Conservation (phyloP, 2,888 invertebrate genomes). For the Oxycera nigricornis region DNA sequence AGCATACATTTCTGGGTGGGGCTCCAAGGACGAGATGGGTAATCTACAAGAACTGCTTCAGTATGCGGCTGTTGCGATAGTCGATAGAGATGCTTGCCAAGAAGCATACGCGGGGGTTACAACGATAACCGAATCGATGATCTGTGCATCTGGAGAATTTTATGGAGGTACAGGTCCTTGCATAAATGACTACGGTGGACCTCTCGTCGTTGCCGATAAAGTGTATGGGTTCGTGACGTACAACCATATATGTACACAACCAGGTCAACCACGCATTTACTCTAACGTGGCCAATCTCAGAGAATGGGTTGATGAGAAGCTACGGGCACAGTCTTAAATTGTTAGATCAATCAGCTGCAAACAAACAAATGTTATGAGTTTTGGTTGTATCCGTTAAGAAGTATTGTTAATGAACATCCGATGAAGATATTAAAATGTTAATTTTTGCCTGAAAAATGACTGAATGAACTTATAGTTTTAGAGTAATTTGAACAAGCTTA, state of each 20-base stretch:
- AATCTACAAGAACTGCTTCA: slow-evolving; percentile 54
- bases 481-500: no score
- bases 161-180: slow-evolving; percentile 9
- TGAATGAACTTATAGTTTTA: no score
- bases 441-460: no score
- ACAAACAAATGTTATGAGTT: no score
- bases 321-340: no score
- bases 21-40: slow-evolving; percentile 49
- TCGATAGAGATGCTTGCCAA: slow-evolving; percentile 53
- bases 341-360: no score
- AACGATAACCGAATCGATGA: background rate
- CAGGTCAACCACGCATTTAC: slow-evolving; percentile 4
- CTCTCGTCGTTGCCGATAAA: background rate
- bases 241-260: background rate
- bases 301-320: background rate
- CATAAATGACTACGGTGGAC: slow-evolving; percentile 17
- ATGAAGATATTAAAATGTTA: no score
- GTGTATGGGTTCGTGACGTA: slow-evolving; percentile 17
- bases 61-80: slow-evolving; percentile 62
- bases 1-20: slow-evolving; percentile 41
- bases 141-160: background rate
- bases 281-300: slow-evolving; percentile 1
- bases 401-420: no score
- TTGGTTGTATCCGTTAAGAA: no score
- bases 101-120: slow-evolving; percentile 23